Evolutionary conservation across 92 coral and sea anemone genomes (phyloP).

Genomic region (Ricordea florida): DNA sequence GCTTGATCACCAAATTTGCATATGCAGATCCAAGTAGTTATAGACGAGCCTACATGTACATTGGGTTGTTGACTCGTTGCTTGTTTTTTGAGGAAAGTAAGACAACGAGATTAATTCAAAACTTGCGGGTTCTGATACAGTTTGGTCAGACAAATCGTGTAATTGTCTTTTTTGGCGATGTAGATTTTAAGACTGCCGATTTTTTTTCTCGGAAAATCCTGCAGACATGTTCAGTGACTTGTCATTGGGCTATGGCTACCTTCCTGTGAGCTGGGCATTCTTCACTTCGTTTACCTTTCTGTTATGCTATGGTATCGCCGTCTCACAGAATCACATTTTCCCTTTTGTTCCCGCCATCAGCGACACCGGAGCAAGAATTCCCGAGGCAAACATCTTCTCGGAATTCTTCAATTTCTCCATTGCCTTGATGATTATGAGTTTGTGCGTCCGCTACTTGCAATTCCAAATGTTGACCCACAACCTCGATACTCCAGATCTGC

Average conservation of each 20-base stretch:
- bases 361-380: conserved; percentile 94
- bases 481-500: conserved; percentile 64
- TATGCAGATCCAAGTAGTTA: too few relatives aligned
- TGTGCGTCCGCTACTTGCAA: conserved; percentile 88
- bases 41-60: too few relatives aligned
- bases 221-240: conserved; percentile 62
- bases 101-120: too few relatives aligned
- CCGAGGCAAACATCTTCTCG: conserved; percentile 93
- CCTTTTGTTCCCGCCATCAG: conserved; percentile 99
- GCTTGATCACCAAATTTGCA: too few relatives aligned
- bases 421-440: conserved; percentile 70
- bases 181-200: neutral
- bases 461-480: conserved; percentile 71
- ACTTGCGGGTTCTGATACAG: neutral
- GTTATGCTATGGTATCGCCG: conserved; percentile 90
- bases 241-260: conserved; percentile 88
- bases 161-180: neutral
- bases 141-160: neutral
- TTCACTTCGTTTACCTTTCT: conserved; percentile 85
- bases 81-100: too few relatives aligned
- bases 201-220: neutral
- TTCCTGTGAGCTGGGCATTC: conserved; percentile 90
- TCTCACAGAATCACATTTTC: conserved; percentile 80
- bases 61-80: too few relatives aligned
- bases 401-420: conserved; percentile 90